Percentiles rank a stretch among this genome's conserved stretches.
Evolutionary conservation across 2,888 invertebrate genomes (phyloP).

Genomic region (Drosophila diplacantha): DNA sequence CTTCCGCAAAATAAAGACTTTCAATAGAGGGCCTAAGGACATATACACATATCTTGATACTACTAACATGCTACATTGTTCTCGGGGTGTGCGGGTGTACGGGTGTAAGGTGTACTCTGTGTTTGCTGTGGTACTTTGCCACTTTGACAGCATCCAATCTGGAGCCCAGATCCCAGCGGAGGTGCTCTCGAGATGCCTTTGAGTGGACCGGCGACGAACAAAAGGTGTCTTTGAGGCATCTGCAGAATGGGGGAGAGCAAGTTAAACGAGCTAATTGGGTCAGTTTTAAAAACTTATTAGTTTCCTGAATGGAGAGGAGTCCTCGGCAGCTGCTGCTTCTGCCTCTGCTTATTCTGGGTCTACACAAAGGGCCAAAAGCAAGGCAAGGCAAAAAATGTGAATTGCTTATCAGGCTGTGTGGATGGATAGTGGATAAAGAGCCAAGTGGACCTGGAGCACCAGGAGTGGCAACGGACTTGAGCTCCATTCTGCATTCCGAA

Average conservation of each 20-base stretch:
- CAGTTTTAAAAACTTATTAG: conserved; percentile 57
- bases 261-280: conserved; percentile 60
- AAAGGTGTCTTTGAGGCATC: conserved; percentile 34
- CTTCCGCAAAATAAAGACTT: conserved; percentile 53
- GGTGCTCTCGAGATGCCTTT: conserved; percentile 24
- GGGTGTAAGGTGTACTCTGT: conserved; percentile 11
- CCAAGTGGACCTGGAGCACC: conserved; percentile 28
- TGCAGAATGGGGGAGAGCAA: conserved; percentile 13
- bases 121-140: conserved; percentile 38
- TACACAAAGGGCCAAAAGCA: conserved; percentile 18
- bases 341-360: conserved; percentile 4
- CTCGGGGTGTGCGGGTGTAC: conserved; percentile 23
- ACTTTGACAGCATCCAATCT: conserved; percentile 36
- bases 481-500: conserved; percentile 13
- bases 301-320: conserved; percentile 35
- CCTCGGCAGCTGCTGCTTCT: conserved; percentile 1
- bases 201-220: conserved; percentile 40
- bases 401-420: conserved; percentile 11
- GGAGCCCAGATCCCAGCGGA: conserved; percentile 32
- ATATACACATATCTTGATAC: conserved; percentile 46
- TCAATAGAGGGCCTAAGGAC: conserved; percentile 60
- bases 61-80: conserved; percentile 56
- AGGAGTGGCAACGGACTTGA: conserved; percentile 5
- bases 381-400: conserved; percentile 10
- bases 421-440: conserved; percentile 11